Evolutionary conservation across 1,140 invertebrate genomes (phyloP).

Genomic region (Drosophila pachea): DNA sequence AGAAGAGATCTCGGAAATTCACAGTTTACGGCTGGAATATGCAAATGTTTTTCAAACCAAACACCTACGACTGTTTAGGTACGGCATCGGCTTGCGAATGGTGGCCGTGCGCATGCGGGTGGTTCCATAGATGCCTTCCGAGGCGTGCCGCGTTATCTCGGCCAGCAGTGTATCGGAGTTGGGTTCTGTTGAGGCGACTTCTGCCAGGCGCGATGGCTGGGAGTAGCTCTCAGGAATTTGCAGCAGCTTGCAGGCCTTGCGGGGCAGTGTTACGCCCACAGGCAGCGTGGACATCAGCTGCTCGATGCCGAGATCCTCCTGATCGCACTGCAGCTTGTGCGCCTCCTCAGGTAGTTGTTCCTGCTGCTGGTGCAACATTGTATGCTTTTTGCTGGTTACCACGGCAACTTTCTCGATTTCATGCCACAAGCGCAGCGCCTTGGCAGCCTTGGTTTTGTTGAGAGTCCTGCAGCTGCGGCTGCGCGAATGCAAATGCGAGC

Average conservation of each 20-base stretch:
- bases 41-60: neutral
- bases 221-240: conserved; percentile 71
- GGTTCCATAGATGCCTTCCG: conserved; percentile 68
- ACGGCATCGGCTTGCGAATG: conserved; percentile 74
- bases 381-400: conserved; percentile 51
- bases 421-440: conserved; percentile 51
- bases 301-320: conserved; percentile 53
- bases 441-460: conserved; percentile 53
- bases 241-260: conserved; percentile 71
- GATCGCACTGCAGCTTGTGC: no score
- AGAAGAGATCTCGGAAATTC: conserved; percentile 8
- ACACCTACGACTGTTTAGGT: conserved; percentile 76
- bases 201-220: conserved; percentile 48
- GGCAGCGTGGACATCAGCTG: conserved; percentile 67
- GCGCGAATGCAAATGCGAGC: conserved; percentile 61
- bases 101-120: conserved; percentile 75
- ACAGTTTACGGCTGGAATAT: neutral
- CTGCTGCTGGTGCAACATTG: conserved; percentile 14
- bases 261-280: conserved; percentile 54
- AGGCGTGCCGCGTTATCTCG: conserved; percentile 52
- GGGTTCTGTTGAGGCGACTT: conserved; percentile 39
- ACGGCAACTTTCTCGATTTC: conserved; percentile 61
- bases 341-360: conserved; percentile 1
- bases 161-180: conserved; percentile 37
- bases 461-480: conserved; percentile 44